A percentile compares a stretch with the other conserved stretches of the same genome.
Evolutionary conservation across 2,888 invertebrate genomes (phyloP).

Genomic region (Pachydiplax longipennis): DNA sequence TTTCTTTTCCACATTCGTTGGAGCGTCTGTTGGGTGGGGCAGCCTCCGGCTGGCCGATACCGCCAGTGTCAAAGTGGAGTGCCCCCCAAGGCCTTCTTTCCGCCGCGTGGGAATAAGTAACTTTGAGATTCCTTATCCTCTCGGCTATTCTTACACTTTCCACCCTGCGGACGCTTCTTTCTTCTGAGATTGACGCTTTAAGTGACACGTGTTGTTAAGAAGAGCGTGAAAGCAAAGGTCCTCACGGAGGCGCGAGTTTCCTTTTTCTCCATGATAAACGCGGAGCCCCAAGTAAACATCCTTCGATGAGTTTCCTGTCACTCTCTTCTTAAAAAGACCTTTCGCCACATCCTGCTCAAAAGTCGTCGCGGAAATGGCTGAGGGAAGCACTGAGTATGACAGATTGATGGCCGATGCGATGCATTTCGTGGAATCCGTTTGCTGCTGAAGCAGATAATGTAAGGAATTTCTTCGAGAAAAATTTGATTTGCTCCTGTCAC

Average conservation of each 20-base stretch:
- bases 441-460: neutral
- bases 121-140: neutral
- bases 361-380: neutral
- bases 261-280: neutral
- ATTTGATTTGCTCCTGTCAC: neutral
- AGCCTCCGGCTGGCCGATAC: neutral
- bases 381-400: neutral
- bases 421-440: too few relatives aligned
- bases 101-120: neutral
- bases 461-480: neutral
- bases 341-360: neutral
- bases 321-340: neutral
- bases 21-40: neutral
- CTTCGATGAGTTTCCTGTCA: neutral
- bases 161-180: neutral
- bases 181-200: neutral
- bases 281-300: neutral
- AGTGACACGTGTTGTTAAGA: constrained; percentile 35
- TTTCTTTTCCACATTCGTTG: neutral
- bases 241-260: neutral
- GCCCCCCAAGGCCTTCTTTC: neutral
- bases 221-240: constrained; percentile 1
- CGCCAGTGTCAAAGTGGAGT: neutral
- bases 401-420: neutral
- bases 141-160: constrained; percentile 4